phyloP scores from a whole-genome alignment of 2,113 vertebrate species.

The Istiophorus platypterus region DNA sequence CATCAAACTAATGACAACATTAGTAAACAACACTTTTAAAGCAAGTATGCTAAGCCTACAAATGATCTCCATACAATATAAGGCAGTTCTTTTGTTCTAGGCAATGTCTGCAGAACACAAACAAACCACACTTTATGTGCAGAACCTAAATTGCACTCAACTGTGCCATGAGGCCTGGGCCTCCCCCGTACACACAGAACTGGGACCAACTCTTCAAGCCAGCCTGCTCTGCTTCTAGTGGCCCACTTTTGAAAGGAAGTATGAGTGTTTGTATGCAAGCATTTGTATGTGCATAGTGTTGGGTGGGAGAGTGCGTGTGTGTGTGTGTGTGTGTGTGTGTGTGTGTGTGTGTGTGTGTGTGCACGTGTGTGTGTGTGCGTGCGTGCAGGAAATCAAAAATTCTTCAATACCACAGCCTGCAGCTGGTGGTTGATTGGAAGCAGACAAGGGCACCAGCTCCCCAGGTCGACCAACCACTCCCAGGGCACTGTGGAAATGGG shows the following conservation, averaged over 20 bases:
- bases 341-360: background rate
- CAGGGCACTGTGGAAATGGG: slow-evolving; percentile 60
- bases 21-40: slow-evolving; percentile 8
- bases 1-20: background rate
- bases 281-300: background rate
- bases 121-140: slow-evolving; percentile 67
- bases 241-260: slow-evolving; percentile 52
- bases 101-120: slow-evolving; percentile 54
- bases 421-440: slow-evolving; percentile 80
- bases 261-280: background rate
- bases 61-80: background rate
- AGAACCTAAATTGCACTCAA: slow-evolving; percentile 57
- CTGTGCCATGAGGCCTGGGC: slow-evolving; percentile 51
- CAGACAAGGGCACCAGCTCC: slow-evolving; percentile 75
- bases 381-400: slow-evolving; percentile 78
- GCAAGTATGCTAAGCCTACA: background rate
- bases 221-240: slow-evolving; percentile 46
- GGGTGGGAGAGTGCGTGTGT: background rate
- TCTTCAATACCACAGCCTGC: slow-evolving; percentile 74
- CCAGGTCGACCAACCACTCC: slow-evolving; percentile 64
- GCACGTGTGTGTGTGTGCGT: slow-evolving; percentile 13
- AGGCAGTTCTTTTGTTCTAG: slow-evolving; percentile 51
- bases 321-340: background rate
- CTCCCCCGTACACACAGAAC: slow-evolving; percentile 35
- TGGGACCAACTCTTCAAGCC: slow-evolving; percentile 27